phyloP scores from a whole-genome alignment of 2,797 vertebrate species.

The Novumbra hubbsi region DNA sequence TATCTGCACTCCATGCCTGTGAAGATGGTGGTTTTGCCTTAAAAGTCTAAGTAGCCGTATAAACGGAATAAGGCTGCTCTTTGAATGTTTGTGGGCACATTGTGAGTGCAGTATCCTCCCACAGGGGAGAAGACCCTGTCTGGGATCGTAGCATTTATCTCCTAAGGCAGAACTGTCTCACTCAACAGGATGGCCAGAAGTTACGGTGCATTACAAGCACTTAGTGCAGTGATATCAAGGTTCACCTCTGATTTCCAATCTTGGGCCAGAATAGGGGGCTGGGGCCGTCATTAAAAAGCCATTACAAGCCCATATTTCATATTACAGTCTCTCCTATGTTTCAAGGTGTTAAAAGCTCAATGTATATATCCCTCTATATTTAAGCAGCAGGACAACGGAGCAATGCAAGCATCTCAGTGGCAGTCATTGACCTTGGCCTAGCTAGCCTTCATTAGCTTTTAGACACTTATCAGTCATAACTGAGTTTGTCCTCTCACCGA shows the following conservation, averaged over 20 bases:
- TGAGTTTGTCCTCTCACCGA: slow-evolving; percentile 80
- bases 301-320: slow-evolving; percentile 86
- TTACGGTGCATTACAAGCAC: slow-evolving; percentile 84
- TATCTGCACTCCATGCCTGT: background rate
- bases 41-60: slow-evolving; percentile 5
- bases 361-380: slow-evolving; percentile 84
- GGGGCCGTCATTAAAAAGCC: slow-evolving; percentile 84
- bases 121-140: slow-evolving; percentile 58
- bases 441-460: slow-evolving; percentile 86
- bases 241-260: slow-evolving; percentile 85
- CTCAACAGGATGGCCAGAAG: slow-evolving; percentile 78
- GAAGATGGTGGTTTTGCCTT: background rate
- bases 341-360: slow-evolving; percentile 87
- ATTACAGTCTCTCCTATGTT: slow-evolving; percentile 78
- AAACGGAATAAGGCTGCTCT: slow-evolving; percentile 11
- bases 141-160: slow-evolving; percentile 71
- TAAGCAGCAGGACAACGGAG: slow-evolving; percentile 77
- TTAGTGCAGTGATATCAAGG: slow-evolving; percentile 83
- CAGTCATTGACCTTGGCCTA: slow-evolving; percentile 84
- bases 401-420: slow-evolving; percentile 76
- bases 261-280: slow-evolving; percentile 78
- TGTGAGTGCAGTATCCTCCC: slow-evolving; percentile 66
- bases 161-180: slow-evolving; percentile 75
- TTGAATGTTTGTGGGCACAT: slow-evolving; percentile 56
- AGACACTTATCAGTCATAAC: slow-evolving; percentile 89